Evolutionary conservation across 2,888 invertebrate species (phyloP), one percentile per base, ranked within the genome.

Genomic region (Eretmocerus hayati): DNA sequence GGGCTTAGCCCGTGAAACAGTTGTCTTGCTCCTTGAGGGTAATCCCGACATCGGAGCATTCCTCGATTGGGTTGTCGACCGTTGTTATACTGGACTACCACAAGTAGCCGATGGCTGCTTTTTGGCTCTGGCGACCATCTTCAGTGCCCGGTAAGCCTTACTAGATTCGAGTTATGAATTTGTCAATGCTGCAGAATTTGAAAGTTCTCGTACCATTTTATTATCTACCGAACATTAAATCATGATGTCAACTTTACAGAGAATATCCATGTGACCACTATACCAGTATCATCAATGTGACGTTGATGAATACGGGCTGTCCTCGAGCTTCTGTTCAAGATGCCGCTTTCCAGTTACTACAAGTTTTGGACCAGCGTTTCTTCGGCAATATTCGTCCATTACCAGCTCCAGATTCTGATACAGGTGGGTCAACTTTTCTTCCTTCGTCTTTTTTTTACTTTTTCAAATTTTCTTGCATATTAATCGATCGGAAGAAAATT

Each of bases 201-300:
- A n/a, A n/a, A n/a, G n/a, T n/a, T n/a, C n/a, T n/a, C n/a, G n/a
- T n/a, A n/a, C n/a, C n/a, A n/a, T n/a, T n/a, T n/a, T n/a, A n/a
- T n/a, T n/a, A n/a, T n/a, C n/a, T n/a, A n/a, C n/a, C n/a, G n/a
- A n/a, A n/a, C n/a, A n/a, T n/a, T n/a, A n/a, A n/a, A n/a, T n/a
- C n/a, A n/a, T n/a, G n/a, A n/a, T n/a, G n/a, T n/a, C 11, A 26
- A 9, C 26, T 26, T 26, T 26, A 8, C 72, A 91, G 93, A 65
- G 95, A 95, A 73, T 94, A 95, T 75, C 94, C 95, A 2, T 95
- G 94, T 70, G 95, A 95, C 72, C 93, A 95, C 75, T 95, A 95
- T 72, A 94, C 94, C 31, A 94, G 96, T 2, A 90, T 99, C 62
- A 91, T 99, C 66, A 97, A 95, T 70, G 90, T 97, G 31, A 95